A percentile compares a stretch with the other conserved stretches of the same genome.
phyloP scores from a whole-genome alignment of 1,140 invertebrate species.

The Drosophila ercepeae region DNA sequence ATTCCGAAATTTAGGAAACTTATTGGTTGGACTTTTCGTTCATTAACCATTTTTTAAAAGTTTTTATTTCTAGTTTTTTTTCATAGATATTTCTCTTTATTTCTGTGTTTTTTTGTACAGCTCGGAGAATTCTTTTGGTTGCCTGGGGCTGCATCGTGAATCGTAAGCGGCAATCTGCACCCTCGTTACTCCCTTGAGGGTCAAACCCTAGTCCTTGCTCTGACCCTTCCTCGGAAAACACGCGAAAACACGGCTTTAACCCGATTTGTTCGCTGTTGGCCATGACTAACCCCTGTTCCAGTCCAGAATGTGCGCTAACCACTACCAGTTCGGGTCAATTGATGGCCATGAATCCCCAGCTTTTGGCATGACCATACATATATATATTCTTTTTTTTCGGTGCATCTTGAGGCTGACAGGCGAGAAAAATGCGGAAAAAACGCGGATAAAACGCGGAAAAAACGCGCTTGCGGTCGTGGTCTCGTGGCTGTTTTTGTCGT shows the following conservation, averaged over 20 bases:
- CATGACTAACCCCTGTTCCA: constrained; percentile 31
- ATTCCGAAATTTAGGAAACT: not conserved
- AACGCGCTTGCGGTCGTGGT: constrained; percentile 22
- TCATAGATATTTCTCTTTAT: no score
- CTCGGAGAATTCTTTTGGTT: constrained; percentile 44
- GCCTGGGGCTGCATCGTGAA: constrained; percentile 58
- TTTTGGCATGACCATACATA: constrained; percentile 3
- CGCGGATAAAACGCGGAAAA: constrained; percentile 38
- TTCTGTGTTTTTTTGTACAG: constrained; percentile 33
- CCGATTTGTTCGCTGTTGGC: constrained; percentile 22
- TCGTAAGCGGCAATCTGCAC: constrained; percentile 54
- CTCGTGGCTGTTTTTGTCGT: constrained; percentile 34
- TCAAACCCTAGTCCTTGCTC: not conserved
- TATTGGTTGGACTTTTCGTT: not conserved
- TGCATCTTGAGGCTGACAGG: constrained; percentile 23
- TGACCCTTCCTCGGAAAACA: no score
- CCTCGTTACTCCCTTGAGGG: constrained; percentile 1
- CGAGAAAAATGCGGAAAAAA: constrained; percentile 30
- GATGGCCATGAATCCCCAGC: constrained; percentile 33
- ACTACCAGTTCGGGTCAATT: constrained; percentile 28
- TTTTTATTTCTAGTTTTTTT: no score
- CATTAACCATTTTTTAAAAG: not conserved
- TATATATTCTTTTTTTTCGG: constrained; percentile 3
- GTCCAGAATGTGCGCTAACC: constrained; percentile 17
- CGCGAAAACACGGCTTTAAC: constrained; percentile 11